Percentiles rank a stretch among this genome's conserved stretches.
Evolutionary conservation across 2,797 vertebrate species (phyloP).

Genomic region (Natrix natrix): DNA sequence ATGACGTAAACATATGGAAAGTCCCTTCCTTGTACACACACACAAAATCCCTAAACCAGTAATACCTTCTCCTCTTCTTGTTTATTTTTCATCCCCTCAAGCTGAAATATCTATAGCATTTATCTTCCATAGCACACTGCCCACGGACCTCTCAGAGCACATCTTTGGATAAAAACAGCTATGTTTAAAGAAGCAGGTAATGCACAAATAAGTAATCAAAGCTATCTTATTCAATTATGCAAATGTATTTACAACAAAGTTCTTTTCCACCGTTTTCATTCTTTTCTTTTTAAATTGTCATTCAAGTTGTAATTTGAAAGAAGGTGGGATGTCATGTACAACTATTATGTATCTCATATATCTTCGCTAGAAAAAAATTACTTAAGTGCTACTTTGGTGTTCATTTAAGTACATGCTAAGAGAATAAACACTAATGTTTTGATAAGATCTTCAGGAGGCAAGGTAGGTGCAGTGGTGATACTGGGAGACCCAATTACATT

Average conservation of each 20-base stretch:
- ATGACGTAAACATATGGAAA: background rate
- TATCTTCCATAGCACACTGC: background rate
- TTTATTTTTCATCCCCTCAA: background rate
- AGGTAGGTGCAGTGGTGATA: background rate
- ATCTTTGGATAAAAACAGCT: background rate
- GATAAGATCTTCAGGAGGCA: background rate
- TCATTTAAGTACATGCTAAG: background rate
- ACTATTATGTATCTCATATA: background rate
- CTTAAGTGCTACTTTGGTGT: background rate
- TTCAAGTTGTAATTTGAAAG: background rate
- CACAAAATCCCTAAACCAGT: background rate
- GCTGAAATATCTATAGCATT: background rate
- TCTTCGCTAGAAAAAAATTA: background rate
- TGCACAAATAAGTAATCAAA: background rate
- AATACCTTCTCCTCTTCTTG: background rate
- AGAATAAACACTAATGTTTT: background rate
- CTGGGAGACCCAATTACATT: background rate
- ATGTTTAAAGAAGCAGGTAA: background rate
- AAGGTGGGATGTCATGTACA: background rate
- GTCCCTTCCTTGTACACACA: background rate
- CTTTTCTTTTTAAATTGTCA: background rate
- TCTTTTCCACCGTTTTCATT: background rate
- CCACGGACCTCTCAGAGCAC: background rate
- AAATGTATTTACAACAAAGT: background rate
- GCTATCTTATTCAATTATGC: background rate